These are phyloP conservation scores for Mastomys coucha DNA, from an alignment of 2,113 vertebrate genomes.

Conservation along the genomic window DNA sequence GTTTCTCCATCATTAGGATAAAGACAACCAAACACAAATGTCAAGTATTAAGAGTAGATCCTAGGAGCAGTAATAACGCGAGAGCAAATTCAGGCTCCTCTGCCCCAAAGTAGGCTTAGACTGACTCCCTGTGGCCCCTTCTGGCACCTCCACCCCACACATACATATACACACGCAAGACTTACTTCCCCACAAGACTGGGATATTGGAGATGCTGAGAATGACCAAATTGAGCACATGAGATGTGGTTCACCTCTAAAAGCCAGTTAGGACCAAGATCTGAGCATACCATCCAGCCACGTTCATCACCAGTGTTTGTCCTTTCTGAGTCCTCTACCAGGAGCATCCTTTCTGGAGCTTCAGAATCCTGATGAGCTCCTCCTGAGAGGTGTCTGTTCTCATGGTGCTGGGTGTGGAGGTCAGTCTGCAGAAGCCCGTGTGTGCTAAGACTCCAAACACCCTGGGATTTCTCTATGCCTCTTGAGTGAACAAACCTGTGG, in stretches of 20 bases:
- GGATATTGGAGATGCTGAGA: background rate
- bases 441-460: background rate
- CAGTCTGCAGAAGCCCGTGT: fast-evolving
- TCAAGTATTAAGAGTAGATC: fast-evolving
- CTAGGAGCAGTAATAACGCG: background rate
- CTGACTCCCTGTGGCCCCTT: background rate
- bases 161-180: background rate
- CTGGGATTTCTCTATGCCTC: background rate
- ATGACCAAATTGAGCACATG: background rate
- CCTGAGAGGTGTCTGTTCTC: background rate
- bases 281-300: fast-evolving
- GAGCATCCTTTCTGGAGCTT: background rate
- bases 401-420: fast-evolving
- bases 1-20: background rate
- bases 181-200: background rate
- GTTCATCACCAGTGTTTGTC: fast-evolving
- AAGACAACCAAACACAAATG: background rate
- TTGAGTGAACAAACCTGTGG: background rate
- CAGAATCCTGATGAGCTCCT: background rate
- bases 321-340: background rate
- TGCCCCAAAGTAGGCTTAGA: background rate
- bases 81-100: background rate
- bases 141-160: background rate
- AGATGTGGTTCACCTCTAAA: background rate
- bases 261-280: background rate